phyloP scores from a whole-genome alignment of 2,113 vertebrate species.

The Nestor notabilis region DNA sequence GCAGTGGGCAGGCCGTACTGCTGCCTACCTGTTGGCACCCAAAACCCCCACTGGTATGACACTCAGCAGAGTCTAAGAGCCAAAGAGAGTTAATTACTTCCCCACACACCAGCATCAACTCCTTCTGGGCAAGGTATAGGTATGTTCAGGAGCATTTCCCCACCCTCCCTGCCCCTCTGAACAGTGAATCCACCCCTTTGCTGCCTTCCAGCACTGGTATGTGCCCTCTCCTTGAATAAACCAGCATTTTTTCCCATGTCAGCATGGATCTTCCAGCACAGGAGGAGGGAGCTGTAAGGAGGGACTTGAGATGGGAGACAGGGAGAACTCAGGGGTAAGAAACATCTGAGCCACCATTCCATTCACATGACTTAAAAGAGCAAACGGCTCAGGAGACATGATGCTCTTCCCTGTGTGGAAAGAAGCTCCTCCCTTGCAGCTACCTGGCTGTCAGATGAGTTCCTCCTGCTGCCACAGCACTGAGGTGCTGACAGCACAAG shows the following conservation, averaged over 20 bases:
- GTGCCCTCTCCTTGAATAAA: not conserved
- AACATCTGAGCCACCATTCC: not conserved
- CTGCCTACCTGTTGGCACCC: not conserved
- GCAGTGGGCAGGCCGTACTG: not conserved
- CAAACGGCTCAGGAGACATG: rapidly evolving
- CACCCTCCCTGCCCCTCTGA: not conserved
- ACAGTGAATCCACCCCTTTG: not conserved
- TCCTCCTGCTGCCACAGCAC: not conserved
- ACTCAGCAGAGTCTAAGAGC: not conserved
- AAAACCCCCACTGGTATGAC: rapidly evolving
- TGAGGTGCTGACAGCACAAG: not conserved
- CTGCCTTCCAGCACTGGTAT: not conserved
- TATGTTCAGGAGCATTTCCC: not conserved
- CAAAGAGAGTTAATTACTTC: not conserved
- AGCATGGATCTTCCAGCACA: not conserved
- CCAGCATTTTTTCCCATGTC: not conserved
- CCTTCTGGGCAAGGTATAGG: not conserved
- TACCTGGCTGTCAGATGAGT: not conserved
- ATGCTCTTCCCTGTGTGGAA: not conserved
- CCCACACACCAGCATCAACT: not conserved
- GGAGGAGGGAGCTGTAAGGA: not conserved
- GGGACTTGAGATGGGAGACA: not conserved
- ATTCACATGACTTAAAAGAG: not conserved
- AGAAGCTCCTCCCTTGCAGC: not conserved
- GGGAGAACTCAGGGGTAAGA: not conserved